These are phyloP conservation scores for Zhuqinia jingwanae DNA, from an alignment of 2,888 invertebrate genomes.

Conservation along the genomic window DNA sequence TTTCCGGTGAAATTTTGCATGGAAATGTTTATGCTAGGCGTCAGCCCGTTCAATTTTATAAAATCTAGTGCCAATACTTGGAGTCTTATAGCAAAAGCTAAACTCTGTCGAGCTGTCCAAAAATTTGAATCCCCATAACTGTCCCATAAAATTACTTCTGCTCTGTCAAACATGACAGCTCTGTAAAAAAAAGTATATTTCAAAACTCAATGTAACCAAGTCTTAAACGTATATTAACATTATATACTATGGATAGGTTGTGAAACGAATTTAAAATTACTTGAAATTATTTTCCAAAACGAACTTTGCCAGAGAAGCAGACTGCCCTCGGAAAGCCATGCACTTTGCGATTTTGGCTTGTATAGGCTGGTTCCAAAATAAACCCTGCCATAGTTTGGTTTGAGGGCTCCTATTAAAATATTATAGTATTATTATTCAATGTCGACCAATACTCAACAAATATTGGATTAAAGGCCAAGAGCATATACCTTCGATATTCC, in stretches of 20 bases:
- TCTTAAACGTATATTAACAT: too few species aligned
- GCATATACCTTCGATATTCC: constrained; percentile 63
- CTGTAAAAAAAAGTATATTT: constrained; percentile 81
- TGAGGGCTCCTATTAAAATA: constrained; percentile 34
- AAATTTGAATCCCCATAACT: constrained; percentile 89
- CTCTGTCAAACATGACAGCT: constrained; percentile 87
- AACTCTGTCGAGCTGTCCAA: constrained; percentile 94
- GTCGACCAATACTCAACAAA: too few species aligned
- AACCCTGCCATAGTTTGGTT: constrained; percentile 80
- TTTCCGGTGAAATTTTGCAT: background rate
- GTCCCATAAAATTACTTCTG: constrained; percentile 93
- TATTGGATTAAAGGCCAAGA: too few species aligned
- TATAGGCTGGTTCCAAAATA: constrained; percentile 88
- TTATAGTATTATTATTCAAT: background rate
- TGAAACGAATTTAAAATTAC: too few species aligned
- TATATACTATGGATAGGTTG: too few species aligned
- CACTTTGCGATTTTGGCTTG: constrained; percentile 87
- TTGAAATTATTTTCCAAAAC: constrained; percentile 82
- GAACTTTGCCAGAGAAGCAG: constrained; percentile 85
- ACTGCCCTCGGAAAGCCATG: constrained; percentile 91
- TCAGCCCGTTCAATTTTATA: constrained; percentile 81
- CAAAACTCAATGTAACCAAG: too few species aligned
- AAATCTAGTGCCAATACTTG: constrained; percentile 86
- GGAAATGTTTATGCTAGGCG: constrained; percentile 54
- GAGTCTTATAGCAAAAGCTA: constrained; percentile 91